phyloP scores from a whole-genome alignment of 2,113 vertebrate genomes.

The Kryptolebias marmoratus region DNA sequence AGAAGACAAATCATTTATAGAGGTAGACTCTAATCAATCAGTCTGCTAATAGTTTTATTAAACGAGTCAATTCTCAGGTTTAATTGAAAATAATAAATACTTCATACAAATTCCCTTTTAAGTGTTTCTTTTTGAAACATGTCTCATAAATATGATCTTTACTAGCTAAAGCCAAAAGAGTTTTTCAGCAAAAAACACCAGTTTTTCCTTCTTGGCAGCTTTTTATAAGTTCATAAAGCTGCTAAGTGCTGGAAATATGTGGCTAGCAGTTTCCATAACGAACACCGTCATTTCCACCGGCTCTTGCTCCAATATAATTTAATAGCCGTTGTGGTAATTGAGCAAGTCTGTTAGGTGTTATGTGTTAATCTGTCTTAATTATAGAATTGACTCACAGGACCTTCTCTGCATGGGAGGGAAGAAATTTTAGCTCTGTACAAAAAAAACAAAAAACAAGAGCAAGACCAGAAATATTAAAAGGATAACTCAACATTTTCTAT shows the following conservation, averaged over 20 bases:
- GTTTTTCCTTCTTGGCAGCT: slow-evolving; percentile 11
- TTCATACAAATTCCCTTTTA: background rate
- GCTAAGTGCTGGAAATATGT: slow-evolving; percentile 47
- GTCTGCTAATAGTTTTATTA: background rate
- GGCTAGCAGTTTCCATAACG: slow-evolving; percentile 55
- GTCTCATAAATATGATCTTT: background rate
- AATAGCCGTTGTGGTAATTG: slow-evolving; percentile 68
- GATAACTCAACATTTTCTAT: slow-evolving; percentile 34
- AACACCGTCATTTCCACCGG: slow-evolving; percentile 50
- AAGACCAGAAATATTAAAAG: slow-evolving; percentile 19
- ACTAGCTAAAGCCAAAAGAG: background rate
- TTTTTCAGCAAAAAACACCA: background rate
- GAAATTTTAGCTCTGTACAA: slow-evolving; percentile 4
- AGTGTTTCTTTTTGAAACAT: background rate
- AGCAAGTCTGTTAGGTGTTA: slow-evolving; percentile 66
- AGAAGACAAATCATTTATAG: too few species aligned
- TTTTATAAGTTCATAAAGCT: slow-evolving; percentile 45
- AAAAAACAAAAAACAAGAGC: slow-evolving; percentile 19
- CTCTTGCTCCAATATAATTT: slow-evolving; percentile 62
- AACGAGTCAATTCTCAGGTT: background rate
- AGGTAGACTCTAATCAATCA: background rate
- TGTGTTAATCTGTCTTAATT: slow-evolving; percentile 74
- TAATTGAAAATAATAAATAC: background rate
- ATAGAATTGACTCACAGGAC: slow-evolving; percentile 55
- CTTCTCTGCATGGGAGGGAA: slow-evolving; percentile 2